Percentiles rank a stretch among this genome's conserved stretches.
Conservation (phyloP, 1,140 invertebrate genomes). For the Zaprionus capensis region DNA sequence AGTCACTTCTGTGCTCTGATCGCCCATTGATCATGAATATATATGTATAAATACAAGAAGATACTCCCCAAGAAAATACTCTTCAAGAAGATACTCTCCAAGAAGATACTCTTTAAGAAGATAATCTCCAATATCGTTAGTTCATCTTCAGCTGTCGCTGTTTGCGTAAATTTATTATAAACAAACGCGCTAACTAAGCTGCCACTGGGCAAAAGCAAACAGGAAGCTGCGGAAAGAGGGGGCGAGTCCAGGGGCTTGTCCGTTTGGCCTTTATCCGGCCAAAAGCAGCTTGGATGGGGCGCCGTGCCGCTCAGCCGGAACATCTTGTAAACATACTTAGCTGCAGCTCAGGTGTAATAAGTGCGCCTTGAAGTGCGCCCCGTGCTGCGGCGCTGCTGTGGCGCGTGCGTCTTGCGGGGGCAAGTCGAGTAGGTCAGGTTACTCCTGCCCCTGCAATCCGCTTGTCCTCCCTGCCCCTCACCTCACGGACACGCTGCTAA, state of each 20-base stretch:
- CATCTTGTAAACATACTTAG: conserved; percentile 82
- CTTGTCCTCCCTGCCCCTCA: neutral
- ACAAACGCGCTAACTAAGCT: conserved; percentile 51
- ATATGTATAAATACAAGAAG: neutral
- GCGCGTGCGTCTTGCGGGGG: neutral
- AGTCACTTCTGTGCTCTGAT: neutral
- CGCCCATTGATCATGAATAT: neutral
- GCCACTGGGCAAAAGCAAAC: neutral
- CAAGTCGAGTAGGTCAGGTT: conserved; percentile 36
- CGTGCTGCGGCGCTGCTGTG: conserved; percentile 25
- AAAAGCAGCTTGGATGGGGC: neutral
- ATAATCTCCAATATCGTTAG: neutral
- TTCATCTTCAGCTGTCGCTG: neutral
- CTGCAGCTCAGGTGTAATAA: conserved; percentile 82
- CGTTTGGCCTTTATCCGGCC: conserved; percentile 9
- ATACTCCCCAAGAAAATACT: neutral
- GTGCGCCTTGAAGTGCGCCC: conserved; percentile 70
- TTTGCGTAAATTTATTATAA: conserved; percentile 74
- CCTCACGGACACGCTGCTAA: conserved; percentile 67
- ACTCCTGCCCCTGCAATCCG: neutral
- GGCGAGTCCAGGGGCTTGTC: neutral
- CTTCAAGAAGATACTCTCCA: neutral
- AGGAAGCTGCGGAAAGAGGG: neutral
- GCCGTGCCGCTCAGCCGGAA: conserved; percentile 58
- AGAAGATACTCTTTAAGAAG: neutral